Evolutionary conservation across 2,113 vertebrate species (phyloP).

Genomic region (Cavia porcellus): DNA sequence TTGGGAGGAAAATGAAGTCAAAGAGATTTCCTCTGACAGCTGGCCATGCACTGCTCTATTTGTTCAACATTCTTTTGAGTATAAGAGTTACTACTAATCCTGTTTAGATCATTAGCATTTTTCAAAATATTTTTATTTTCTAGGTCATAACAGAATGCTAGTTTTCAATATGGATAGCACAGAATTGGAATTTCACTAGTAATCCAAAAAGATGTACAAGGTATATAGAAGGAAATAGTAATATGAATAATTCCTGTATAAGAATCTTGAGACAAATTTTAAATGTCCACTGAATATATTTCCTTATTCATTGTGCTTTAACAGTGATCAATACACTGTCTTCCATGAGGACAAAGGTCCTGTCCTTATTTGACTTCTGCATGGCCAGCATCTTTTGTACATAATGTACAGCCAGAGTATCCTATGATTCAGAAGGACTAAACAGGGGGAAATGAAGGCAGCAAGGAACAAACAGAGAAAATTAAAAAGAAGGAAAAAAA

Average conservation of each 20-base stretch:
- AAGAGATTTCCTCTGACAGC: slow-evolving; percentile 48
- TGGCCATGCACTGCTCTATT: slow-evolving; percentile 33
- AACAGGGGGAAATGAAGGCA: too few relatives aligned
- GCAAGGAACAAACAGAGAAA: too few relatives aligned
- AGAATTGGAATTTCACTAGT: not conserved
- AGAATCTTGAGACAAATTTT: not conserved
- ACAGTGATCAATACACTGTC: not conserved
- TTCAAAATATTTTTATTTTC: slow-evolving; percentile 37
- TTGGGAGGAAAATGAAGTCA: not conserved
- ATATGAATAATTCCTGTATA: not conserved
- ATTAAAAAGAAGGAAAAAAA: not conserved
- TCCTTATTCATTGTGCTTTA: not conserved
- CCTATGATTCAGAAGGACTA: not conserved
- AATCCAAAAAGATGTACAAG: not conserved
- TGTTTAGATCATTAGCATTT: slow-evolving; percentile 20
- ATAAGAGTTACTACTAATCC: slow-evolving; percentile 44
- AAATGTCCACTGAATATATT: not conserved
- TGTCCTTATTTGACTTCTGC: not conserved
- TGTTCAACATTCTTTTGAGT: slow-evolving; percentile 3
- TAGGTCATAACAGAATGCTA: not conserved
- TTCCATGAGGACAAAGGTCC: not conserved
- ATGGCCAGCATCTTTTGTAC: not conserved
- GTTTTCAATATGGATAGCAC: not conserved
- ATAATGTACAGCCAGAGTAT: rapidly evolving
- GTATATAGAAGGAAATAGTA: slow-evolving; percentile 24